These are phyloP conservation scores for Prochilodus magdalenae DNA, from an alignment of 2,113 vertebrate species.

Conservation along the genomic window DNA sequence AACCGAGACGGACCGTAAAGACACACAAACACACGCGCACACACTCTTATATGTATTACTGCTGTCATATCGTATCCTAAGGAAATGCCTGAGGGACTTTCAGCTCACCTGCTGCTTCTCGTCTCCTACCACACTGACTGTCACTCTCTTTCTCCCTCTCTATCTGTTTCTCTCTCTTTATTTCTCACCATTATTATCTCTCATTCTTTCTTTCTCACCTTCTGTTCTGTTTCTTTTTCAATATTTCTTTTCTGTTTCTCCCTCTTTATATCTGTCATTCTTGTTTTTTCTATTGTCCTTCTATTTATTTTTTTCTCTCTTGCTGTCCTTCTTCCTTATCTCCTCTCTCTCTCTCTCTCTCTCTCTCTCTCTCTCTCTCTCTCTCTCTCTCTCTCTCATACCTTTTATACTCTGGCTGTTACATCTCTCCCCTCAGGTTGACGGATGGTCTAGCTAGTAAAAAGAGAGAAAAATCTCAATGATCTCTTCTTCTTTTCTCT, in stretches of 20 bases:
- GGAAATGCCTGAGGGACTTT: not conserved
- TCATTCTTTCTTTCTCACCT: no score
- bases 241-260: no score
- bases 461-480: slow-evolving; percentile 7
- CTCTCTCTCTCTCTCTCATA: no score
- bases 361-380: no score
- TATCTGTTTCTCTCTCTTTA: not conserved
- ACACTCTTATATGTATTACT: not conserved
- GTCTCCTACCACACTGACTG: not conserved
- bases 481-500: not conserved
- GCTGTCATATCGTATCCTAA: slow-evolving; percentile 23
- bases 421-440: not conserved
- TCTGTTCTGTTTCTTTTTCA: no score
- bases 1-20: not conserved
- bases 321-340: no score
- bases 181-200: not conserved
- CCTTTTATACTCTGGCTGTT: no score
- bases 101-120: slow-evolving; percentile 13
- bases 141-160: not conserved
- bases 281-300: no score
- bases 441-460: slow-evolving; percentile 3
- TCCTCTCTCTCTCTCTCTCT: no score
- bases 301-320: no score
- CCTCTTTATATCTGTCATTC: no score
- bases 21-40: not conserved